These are phyloP conservation scores for Rhincodon typus DNA, from an alignment of 2,797 vertebrate species.

Conservation along the genomic window DNA sequence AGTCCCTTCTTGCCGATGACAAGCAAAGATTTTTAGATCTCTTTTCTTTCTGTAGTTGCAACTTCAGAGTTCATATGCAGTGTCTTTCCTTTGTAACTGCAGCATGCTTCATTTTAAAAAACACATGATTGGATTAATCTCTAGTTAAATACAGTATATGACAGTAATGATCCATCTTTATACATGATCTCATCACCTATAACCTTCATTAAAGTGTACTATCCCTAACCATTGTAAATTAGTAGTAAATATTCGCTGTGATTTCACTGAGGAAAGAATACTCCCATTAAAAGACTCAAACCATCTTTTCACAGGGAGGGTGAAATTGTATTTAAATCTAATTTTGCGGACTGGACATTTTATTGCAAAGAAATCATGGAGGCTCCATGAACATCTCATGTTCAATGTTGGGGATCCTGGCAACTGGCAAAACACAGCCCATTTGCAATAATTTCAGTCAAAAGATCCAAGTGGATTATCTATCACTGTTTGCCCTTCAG, in stretches of 20 bases:
- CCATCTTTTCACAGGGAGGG: too few relatives aligned
- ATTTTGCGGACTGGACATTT: not conserved
- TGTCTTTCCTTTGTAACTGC: not conserved
- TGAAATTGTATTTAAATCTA: not conserved
- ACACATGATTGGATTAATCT: not conserved
- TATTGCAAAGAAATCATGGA: not conserved
- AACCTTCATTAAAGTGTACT: not conserved
- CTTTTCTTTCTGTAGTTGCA: not conserved
- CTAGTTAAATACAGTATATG: not conserved
- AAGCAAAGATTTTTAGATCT: too few relatives aligned
- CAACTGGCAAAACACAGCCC: not conserved
- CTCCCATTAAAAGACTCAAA: not conserved
- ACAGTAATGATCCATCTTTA: not conserved
- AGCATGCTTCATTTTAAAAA: not conserved
- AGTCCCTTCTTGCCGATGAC: too few relatives aligned
- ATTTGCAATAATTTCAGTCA: not conserved
- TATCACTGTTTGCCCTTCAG: not conserved
- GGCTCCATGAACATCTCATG: not conserved
- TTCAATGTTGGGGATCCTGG: not conserved
- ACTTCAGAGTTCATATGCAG: too few relatives aligned
- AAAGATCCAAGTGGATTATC: not conserved
- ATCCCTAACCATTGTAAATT: not conserved
- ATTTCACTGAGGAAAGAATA: not conserved
- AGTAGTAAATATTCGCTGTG: not conserved
- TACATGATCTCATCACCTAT: not conserved